Base-by-base conservation (phyloP, 2,797 vertebrate genomes). In the Phrynocephalus forsythii region DNA sequence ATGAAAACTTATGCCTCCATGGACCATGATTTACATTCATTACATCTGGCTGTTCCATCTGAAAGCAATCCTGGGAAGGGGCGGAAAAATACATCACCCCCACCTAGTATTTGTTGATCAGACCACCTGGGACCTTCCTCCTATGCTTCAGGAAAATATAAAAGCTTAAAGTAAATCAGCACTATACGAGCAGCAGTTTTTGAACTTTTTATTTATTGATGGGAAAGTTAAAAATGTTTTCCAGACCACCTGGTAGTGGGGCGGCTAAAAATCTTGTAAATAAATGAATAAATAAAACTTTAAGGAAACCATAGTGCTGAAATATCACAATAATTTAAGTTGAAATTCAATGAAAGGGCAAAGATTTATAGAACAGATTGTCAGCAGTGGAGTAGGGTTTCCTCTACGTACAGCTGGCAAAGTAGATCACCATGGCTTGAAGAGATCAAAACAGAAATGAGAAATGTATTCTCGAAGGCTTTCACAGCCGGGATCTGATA, bases 1-100 rank as follows among this genome's bases (percentile, higher is more conserved):
- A 85, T 93, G 18, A 85, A 81, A 84, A 91, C 90, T 78, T 92
- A 89, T 86, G 87, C 28, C 91, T 83, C 86, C 92, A 89, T 86
- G 92, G 94, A 94, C 93, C 91, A 95, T 91, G 91, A 95, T 94
- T 95, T 95, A 92, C 94, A 94, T 94, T 94, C 87, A 4, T 91
- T 90, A 90, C 83, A 85, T 94, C 91, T 94, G 85, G 86, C 91
- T 93, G 91, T 91, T 92, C 93, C 94, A 91, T 92, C 93, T 94
- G 94, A 93, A 95, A 94, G 90, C 90, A 79, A 86, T 93, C 91
- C 89, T 93, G 92, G 92, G 91, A 91, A 93, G 90, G 91, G 91
- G 90, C 1, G 91, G 91, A 92, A n/a, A 24, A 63, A 18, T 18
- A 20, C 28, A 3, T 48, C 38, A 76, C 89, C 89, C 92, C 82